Evolutionary conservation across 1,140 invertebrate species (phyloP).

Genomic region (Ditylenchus dipsaci): DNA sequence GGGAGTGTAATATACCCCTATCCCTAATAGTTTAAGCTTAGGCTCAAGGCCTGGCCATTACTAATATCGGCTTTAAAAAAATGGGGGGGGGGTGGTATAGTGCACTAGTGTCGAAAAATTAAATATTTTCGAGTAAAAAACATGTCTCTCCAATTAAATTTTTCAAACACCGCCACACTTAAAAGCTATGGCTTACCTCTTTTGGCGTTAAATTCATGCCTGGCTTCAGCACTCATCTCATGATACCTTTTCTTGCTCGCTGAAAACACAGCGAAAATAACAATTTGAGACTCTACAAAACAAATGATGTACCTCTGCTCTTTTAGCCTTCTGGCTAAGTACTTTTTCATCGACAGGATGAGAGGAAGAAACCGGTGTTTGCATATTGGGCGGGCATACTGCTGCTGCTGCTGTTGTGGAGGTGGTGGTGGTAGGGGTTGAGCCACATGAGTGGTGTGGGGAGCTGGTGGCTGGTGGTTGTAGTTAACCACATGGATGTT

Average conservation of each 20-base stretch:
- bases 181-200: no score
- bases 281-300: neutral
- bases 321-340: conserved; percentile 17
- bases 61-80: no score
- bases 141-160: no score
- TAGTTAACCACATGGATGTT: neutral
- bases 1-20: no score
- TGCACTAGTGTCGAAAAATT: no score
- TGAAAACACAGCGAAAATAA: neutral
- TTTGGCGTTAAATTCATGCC: conserved; percentile 27
- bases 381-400: neutral
- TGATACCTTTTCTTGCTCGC: conserved; percentile 19
- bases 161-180: no score
- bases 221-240: conserved; percentile 25
- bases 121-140: no score
- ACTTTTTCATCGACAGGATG: conserved; percentile 8
- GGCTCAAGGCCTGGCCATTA: no score
- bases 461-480: neutral
- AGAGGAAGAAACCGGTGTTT: neutral
- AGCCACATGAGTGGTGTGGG: conserved; percentile 11
- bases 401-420: neutral
- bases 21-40: no score
- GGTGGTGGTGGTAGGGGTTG: conserved; percentile 3
- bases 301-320: conserved; percentile 12
- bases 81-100: no score